A percentile compares a stretch with the other conserved stretches of the same genome.
Conservation (phyloP, 30 jellyfish, hydroid and myxozoan species). For the Hydractinia symbiolongicarpus region DNA sequence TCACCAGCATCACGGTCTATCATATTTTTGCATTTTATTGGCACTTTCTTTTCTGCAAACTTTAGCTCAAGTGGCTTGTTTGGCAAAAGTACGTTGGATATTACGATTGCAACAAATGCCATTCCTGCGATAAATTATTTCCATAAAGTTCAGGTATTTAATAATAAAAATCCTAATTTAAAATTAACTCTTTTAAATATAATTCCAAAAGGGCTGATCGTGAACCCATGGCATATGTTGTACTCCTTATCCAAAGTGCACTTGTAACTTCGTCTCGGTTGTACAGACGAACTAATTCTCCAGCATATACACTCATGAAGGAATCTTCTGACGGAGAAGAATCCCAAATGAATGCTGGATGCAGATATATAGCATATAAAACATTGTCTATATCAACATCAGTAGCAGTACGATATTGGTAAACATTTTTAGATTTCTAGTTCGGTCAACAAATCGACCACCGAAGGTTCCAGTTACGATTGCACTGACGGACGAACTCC, state of each 20-base stretch:
- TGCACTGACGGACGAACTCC: background rate
- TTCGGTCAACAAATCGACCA: constrained; percentile 2
- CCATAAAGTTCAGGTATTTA: background rate
- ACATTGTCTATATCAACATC: constrained; percentile 15
- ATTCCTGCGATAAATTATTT: constrained; percentile 2
- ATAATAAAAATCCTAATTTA: background rate
- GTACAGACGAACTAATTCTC: constrained; percentile 17
- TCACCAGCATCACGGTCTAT: too few relatives aligned
- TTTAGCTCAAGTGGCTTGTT: background rate
- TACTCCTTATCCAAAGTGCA: background rate
- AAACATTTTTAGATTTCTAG: background rate
- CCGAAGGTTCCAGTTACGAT: background rate
- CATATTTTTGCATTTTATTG: too few relatives aligned
- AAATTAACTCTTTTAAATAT: background rate
- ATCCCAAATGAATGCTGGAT: constrained; percentile 22
- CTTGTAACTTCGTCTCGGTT: constrained; percentile 7
- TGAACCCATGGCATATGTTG: constrained; percentile 10
- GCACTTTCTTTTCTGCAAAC: too few relatives aligned
- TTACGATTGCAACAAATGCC: background rate
- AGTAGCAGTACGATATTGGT: constrained; percentile 3
- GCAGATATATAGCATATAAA: background rate
- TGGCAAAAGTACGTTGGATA: background rate
- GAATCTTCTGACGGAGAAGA: constrained; percentile 17
- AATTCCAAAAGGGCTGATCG: constrained; percentile 20
- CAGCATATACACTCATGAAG: background rate